Base-by-base conservation (phyloP, 1,140 invertebrate species). In the Brachystomella parvula region DNA sequence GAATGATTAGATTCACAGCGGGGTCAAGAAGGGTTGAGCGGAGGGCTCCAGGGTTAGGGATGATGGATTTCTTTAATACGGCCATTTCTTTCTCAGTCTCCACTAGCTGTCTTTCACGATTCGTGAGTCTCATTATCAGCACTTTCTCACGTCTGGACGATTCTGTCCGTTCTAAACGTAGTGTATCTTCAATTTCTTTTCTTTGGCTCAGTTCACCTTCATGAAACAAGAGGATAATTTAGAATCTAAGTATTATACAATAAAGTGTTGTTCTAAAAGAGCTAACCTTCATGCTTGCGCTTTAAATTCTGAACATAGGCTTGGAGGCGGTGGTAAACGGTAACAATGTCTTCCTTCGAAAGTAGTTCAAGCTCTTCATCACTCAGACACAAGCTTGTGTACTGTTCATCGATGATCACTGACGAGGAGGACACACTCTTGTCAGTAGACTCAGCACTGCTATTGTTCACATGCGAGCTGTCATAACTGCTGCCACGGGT, bases 31-130 rank as follows among this genome's bases (percentile, higher is more conserved):
- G 79, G 66, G 90, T 87, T 17, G 88, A 87, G 71, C 92, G 83
- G 49, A 94, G 77, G 53, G 88, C 85, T 65, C 87, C 83, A 21
- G 86, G 83, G 71, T 87, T 87, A 49, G 89, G 87, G 57, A 87
- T 87, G 76, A 92, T 89, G 72, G 85, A 83, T 66, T 85, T 84
- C 82, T 92, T 92, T 75, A 93, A 82, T 82, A 96, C 92, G 64
- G 88, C 86, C 75, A 96, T 89, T 83, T 96, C 93, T 81, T 85
- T 93, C 79, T 90, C 86, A 82, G 90, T 94, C 81, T 96, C 93
- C 80, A 96, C 92, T 74, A 96, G 85, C 82, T 98, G 93, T 79
- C 96, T 93, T 78, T 97, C 94, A 80, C 97, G 97, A 66, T 89
- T 89, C 64, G 92, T 88, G 60, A 97, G 82, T 75, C 92, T 82